phyloP scores from a whole-genome alignment of 2,113 vertebrate species.

The Piprites chloris region DNA sequence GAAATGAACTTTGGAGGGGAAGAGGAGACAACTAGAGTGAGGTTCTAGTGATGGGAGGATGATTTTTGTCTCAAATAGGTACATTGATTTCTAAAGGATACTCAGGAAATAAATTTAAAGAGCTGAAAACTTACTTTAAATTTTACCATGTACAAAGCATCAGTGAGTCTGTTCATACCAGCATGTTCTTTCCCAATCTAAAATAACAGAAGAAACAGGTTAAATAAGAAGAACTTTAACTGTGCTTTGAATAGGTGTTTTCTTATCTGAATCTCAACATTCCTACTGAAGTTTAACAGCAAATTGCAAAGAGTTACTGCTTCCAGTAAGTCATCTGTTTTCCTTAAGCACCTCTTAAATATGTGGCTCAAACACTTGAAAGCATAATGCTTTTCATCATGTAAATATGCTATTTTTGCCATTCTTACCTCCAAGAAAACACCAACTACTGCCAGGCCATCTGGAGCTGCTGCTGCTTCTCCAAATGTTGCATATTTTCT shows the following conservation, averaged over 20 bases:
- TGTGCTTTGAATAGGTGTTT: background rate
- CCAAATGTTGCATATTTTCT: slow-evolving; percentile 86
- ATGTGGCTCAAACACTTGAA: slow-evolving; percentile 29
- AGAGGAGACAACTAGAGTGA: background rate
- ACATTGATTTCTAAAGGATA: background rate
- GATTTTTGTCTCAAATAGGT: background rate
- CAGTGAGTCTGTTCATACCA: slow-evolving; percentile 88
- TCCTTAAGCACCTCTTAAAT: slow-evolving; percentile 28
- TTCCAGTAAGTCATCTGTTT: slow-evolving; percentile 31
- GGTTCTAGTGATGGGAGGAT: background rate
- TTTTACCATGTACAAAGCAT: slow-evolving; percentile 93
- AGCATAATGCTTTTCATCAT: slow-evolving; percentile 24
- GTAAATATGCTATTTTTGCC: slow-evolving; percentile 45
- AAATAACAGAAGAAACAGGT: slow-evolving; percentile 15
- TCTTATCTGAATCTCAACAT: background rate
- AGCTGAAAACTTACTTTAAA: slow-evolving; percentile 83
- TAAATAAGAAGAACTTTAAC: background rate
- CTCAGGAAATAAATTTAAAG: background rate
- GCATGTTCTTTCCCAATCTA: slow-evolving; percentile 86
- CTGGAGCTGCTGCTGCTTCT: slow-evolving; percentile 84
- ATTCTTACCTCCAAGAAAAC: slow-evolving; percentile 90
- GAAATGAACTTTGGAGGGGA: background rate
- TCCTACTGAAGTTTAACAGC: background rate
- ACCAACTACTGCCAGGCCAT: slow-evolving; percentile 91
- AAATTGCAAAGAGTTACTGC: background rate